These are phyloP conservation scores for Tupaia chinensis DNA, from an alignment of 2,113 vertebrate species.

Conservation along the genomic window DNA sequence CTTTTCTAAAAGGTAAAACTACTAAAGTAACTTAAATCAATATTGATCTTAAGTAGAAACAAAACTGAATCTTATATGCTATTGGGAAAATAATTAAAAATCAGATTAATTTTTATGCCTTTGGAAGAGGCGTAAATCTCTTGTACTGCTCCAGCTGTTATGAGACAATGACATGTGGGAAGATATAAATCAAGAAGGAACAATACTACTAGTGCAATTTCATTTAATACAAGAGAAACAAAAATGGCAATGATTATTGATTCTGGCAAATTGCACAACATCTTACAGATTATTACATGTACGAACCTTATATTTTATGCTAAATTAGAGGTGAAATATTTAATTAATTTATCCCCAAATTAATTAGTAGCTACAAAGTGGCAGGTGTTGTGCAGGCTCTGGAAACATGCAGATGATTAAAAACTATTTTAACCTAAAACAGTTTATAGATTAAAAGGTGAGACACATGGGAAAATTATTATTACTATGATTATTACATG, in stretches of 20 bases:
- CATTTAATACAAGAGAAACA: conserved; percentile 63
- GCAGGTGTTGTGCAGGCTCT: not conserved
- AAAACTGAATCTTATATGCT: conserved; percentile 66
- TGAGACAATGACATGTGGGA: conserved; percentile 49
- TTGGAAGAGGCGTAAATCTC: conserved; percentile 78
- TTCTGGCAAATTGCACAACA: conserved; percentile 49
- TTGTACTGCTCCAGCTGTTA: conserved; percentile 46
- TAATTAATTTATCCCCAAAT: conserved; percentile 37
- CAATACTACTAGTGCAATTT: conserved; percentile 45
- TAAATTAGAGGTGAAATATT: conserved; percentile 53
- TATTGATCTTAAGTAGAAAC: conserved; percentile 70
- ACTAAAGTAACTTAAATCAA: conserved; percentile 65
- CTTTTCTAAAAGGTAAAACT: conserved; percentile 56
- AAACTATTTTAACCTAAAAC: conserved; percentile 63
- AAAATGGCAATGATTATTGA: conserved; percentile 61
- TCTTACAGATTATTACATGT: conserved; percentile 11
- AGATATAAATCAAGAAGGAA: conserved; percentile 70
- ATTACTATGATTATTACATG: not conserved
- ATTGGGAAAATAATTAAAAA: conserved; percentile 77
- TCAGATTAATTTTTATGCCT: conserved; percentile 78
- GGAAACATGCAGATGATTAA: conserved; percentile 59
- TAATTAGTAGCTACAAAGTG: conserved; percentile 51
- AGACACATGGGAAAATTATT: conserved; percentile 53
- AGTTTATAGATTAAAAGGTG: conserved; percentile 36
- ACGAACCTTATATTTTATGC: conserved; percentile 66